These are phyloP conservation scores for Amiota communis DNA, from an alignment of 2,888 invertebrate species.

Conservation along the genomic window DNA sequence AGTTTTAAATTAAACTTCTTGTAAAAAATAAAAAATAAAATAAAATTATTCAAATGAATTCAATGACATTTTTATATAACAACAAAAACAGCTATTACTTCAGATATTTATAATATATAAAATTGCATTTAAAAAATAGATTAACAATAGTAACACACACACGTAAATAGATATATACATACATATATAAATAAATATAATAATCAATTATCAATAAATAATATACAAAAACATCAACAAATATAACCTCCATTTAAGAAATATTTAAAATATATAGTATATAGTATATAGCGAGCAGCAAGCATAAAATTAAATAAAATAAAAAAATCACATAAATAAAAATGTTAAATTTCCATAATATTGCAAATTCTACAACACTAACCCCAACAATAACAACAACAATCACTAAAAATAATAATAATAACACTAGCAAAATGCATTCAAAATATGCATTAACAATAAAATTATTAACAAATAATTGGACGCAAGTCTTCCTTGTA, in stretches of 20 bases:
- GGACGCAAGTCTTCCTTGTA: conserved; percentile 71
- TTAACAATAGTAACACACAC: conserved; percentile 15
- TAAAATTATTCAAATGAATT: background rate
- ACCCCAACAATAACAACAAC: conserved; percentile 41
- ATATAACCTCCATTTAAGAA: conserved; percentile 13
- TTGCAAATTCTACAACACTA: background rate
- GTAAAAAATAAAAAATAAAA: background rate
- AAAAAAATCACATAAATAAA: conserved; percentile 47
- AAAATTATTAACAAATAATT: conserved; percentile 48
- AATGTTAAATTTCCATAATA: conserved; percentile 56
- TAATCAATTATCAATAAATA: conserved; percentile 15
- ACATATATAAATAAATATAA: background rate
- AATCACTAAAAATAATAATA: conserved; percentile 36
- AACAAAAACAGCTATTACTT: too few species aligned
- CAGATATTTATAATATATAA: conserved; percentile 23
- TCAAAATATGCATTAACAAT: conserved; percentile 22
- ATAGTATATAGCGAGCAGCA: conserved; percentile 31
- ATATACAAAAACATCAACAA: background rate
- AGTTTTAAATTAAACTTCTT: background rate
- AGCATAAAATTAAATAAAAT: conserved; percentile 39
- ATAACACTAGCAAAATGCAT: conserved; percentile 37
- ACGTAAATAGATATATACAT: background rate
- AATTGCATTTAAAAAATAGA: conserved; percentile 27
- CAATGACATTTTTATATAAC: conserved; percentile 5
- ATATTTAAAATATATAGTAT: conserved; percentile 19